Percentiles rank a stretch among this genome's conserved stretches.
Conservation (phyloP, 2,888 invertebrate species). For the Leucozona laternaria region DNA sequence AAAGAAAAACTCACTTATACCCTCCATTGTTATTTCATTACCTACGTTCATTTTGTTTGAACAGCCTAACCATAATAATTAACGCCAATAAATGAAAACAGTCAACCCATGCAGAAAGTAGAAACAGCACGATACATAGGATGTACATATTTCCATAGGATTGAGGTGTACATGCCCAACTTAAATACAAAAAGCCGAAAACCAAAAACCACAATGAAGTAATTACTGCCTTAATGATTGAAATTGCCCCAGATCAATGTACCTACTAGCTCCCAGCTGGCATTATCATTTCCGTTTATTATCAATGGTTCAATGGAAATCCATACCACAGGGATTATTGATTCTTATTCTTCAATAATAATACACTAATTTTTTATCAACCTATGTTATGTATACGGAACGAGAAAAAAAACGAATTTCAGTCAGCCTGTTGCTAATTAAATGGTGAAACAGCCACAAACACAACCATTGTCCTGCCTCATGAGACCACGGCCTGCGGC, state of each 20-base stretch:
- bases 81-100: neutral
- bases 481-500: too few species aligned
- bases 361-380: neutral
- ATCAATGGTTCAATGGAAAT: neutral
- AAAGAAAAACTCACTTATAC: neutral
- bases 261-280: neutral
- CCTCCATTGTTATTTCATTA: neutral
- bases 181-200: neutral
- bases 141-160: neutral
- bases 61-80: neutral
- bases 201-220: conserved; percentile 10
- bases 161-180: neutral
- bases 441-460: neutral
- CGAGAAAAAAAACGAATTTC: neutral
- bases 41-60: too few species aligned
- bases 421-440: conserved; percentile 14
- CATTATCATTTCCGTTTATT: conserved; percentile 1
- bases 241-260: conserved; percentile 3
- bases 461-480: neutral
- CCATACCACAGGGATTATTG: conserved; percentile 12
- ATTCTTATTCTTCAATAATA: neutral
- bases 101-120: neutral
- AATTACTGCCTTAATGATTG: conserved; percentile 1
- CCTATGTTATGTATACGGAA: neutral
- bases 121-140: neutral